Percentiles rank a stretch among this genome's conserved stretches.
phyloP scores from a whole-genome alignment of 2,113 vertebrate genomes.

The Pimephales promelas region DNA sequence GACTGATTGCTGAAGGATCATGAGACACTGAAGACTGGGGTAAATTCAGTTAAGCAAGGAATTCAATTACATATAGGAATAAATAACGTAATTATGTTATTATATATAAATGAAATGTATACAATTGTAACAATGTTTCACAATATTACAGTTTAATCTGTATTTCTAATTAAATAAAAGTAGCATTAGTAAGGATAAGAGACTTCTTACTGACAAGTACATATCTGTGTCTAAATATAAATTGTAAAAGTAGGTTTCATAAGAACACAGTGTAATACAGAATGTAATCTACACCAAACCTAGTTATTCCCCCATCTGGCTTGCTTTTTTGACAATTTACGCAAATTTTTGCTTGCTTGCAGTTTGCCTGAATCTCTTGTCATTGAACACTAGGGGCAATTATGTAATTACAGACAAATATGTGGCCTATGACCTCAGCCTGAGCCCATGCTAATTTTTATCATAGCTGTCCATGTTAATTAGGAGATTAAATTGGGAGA shows the following conservation, averaged over 20 bases:
- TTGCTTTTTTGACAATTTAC: not conserved
- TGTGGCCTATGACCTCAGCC: conserved; percentile 25
- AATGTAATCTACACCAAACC: not conserved
- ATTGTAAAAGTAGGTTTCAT: not conserved
- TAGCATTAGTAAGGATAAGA: not conserved
- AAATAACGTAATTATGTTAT: not conserved
- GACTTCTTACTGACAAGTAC: not conserved
- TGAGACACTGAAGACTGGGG: not conserved
- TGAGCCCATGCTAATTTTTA: conserved; percentile 43
- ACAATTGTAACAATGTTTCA: not conserved
- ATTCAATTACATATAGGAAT: not conserved
- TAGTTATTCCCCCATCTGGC: not conserved
- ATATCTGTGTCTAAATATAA: not conserved
- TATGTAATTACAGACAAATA: conserved; percentile 51
- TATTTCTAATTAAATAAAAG: not conserved
- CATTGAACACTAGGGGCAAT: conserved; percentile 42
- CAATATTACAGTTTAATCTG: not conserved
- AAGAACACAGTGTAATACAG: not conserved
- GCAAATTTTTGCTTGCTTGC: not conserved
- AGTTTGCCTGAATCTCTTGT: conserved; percentile 29
- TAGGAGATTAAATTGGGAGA: conserved; percentile 40
- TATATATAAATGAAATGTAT: not conserved
- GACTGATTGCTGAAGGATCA: not conserved
- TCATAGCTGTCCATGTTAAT: conserved; percentile 57
- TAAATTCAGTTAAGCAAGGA: not conserved